Conservation (phyloP, 2,888 invertebrate species). For the Neocrepidodera transversa region DNA sequence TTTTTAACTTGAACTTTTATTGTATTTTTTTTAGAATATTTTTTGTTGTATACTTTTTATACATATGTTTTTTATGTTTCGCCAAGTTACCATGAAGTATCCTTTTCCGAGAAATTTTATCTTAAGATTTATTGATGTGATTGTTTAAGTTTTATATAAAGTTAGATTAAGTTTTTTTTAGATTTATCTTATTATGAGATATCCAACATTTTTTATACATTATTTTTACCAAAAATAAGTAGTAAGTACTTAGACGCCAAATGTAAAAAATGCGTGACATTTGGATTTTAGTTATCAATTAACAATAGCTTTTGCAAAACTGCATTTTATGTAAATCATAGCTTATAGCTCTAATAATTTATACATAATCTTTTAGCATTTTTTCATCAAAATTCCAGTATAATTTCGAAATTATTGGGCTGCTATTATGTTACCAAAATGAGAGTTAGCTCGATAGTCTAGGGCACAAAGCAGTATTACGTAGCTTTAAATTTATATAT, state of each 20-base stretch:
- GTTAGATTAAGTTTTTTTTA: background rate
- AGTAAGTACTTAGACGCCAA: too few species aligned
- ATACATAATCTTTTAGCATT: too few species aligned
- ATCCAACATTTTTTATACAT: too few species aligned
- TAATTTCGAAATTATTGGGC: background rate
- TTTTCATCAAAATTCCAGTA: too few species aligned
- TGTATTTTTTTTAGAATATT: background rate
- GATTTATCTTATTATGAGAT: background rate
- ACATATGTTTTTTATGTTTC: slow-evolving; percentile 13
- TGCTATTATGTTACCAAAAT: background rate
- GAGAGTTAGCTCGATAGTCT: background rate
- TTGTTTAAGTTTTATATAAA: slow-evolving; percentile 1
- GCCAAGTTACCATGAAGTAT: slow-evolving; percentile 22
- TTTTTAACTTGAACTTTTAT: slow-evolving; percentile 10
- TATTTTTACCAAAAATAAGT: too few species aligned
- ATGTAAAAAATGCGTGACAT: too few species aligned
- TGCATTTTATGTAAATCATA: too few species aligned
- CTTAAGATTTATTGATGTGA: slow-evolving; percentile 4
- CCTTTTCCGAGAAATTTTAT: slow-evolving; percentile 6
- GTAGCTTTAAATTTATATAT: slow-evolving; percentile 3
- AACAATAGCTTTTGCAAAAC: too few species aligned
- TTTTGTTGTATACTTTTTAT: slow-evolving; percentile 15
- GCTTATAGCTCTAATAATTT: too few species aligned
- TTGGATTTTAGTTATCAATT: too few species aligned
- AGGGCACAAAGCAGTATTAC: slow-evolving; percentile 10